Evolutionary conservation across 2,797 vertebrate species (phyloP).

Genomic region (Serranus cabrilla): DNA sequence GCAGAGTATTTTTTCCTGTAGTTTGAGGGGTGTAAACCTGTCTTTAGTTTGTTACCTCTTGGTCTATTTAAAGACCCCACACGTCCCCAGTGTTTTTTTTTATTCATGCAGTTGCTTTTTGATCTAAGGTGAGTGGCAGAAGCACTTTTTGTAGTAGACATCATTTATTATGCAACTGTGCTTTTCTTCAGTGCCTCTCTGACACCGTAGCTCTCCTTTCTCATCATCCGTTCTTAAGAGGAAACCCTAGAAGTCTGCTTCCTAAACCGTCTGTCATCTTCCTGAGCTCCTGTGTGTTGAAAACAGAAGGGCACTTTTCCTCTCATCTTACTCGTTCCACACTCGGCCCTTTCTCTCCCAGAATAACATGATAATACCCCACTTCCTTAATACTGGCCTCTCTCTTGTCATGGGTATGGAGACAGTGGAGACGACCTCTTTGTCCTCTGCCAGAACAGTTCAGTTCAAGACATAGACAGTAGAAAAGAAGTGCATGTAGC

Average conservation of each 20-base stretch:
- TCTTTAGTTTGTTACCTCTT: background rate
- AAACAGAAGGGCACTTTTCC: constrained; percentile 61
- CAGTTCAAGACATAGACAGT: background rate
- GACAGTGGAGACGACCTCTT: constrained; percentile 18
- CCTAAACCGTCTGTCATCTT: constrained; percentile 22
- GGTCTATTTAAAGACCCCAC: background rate
- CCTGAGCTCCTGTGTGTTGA: constrained; percentile 37
- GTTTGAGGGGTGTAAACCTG: background rate
- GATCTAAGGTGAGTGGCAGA: background rate
- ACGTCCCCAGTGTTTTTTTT: background rate
- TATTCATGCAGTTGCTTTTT: background rate
- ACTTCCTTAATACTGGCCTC: constrained; percentile 24
- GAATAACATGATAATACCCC: constrained; percentile 37
- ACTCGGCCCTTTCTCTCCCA: constrained; percentile 31
- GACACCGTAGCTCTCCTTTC: constrained; percentile 6
- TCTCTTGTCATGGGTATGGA: constrained; percentile 7
- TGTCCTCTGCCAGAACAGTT: constrained; percentile 20
- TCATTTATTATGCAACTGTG: background rate
- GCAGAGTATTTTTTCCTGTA: background rate
- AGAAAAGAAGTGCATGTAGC: no score
- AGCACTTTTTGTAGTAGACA: background rate
- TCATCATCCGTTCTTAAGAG: constrained; percentile 14
- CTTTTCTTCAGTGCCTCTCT: background rate
- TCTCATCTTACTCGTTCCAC: constrained; percentile 63
- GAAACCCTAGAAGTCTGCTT: constrained; percentile 55